Conservation (phyloP, 2,888 invertebrate genomes). For the Ceraclea dissimilis region DNA sequence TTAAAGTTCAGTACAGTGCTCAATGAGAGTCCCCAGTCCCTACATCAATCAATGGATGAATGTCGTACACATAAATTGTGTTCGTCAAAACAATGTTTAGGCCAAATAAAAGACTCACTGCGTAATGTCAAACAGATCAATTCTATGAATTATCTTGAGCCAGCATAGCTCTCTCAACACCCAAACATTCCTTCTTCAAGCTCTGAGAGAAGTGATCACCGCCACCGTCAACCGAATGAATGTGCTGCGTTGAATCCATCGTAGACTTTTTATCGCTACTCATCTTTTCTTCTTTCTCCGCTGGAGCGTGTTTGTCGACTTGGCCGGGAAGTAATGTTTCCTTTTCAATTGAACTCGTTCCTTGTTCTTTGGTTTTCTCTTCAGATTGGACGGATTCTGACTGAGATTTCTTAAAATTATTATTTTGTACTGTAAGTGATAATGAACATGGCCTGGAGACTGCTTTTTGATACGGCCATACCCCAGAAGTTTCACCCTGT, state of each 20-base stretch:
- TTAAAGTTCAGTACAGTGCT: too few species aligned
- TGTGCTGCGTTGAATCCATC: constrained; percentile 4
- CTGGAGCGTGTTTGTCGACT: neutral
- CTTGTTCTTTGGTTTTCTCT: constrained; percentile 15
- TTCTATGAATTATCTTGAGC: constrained; percentile 17
- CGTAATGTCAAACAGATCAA: neutral
- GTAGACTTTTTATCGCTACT: neutral
- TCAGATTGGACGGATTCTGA: constrained; percentile 19
- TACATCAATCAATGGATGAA: too few species aligned
- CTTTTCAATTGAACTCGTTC: constrained; percentile 6
- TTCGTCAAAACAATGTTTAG: neutral
- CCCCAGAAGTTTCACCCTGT: constrained; percentile 22
- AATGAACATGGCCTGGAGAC: constrained; percentile 24
- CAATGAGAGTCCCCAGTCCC: too few species aligned
- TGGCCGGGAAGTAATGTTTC: constrained; percentile 21
- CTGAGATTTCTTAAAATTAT: constrained; percentile 21
- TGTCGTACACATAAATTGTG: too few species aligned
- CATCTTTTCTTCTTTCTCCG: constrained; percentile 1
- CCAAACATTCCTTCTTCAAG: constrained; percentile 23
- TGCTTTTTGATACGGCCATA: constrained; percentile 25
- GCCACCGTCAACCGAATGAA: constrained; percentile 4
- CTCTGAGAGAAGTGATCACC: constrained; percentile 15
- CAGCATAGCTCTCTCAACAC: constrained; percentile 12
- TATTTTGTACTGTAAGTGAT: constrained; percentile 23
- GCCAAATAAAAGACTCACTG: neutral